Conservation (phyloP, 2,888 invertebrate species). For the Xestoiulus laeticollis region DNA sequence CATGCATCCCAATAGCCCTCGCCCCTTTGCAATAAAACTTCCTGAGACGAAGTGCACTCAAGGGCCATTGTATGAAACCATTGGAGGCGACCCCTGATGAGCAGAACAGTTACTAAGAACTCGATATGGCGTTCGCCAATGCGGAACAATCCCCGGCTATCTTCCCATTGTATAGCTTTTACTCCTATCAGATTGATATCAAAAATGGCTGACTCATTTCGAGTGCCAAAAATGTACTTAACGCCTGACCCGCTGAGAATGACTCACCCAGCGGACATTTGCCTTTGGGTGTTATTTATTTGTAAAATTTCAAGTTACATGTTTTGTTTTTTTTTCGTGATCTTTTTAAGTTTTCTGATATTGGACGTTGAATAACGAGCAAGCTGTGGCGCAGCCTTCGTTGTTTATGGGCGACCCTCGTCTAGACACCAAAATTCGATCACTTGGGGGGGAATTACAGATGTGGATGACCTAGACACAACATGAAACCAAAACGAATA, state of each 20-base stretch:
- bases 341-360: background rate
- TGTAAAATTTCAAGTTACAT: background rate
- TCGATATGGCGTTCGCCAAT: constrained; percentile 6
- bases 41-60: background rate
- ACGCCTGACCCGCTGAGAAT: background rate
- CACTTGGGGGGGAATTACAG: too few species aligned
- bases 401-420: constrained; percentile 13
- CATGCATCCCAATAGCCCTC: background rate
- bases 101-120: constrained; percentile 6
- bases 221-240: background rate
- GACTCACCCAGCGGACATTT: constrained; percentile 4
- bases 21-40: background rate
- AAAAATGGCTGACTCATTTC: constrained; percentile 25
- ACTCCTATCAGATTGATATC: background rate
- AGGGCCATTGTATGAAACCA: background rate
- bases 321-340: background rate
- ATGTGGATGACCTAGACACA: background rate
- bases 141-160: background rate
- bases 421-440: background rate
- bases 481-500: background rate
- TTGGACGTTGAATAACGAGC: background rate
- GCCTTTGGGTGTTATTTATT: background rate
- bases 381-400: background rate
- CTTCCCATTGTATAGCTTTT: background rate
- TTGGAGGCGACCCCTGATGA: background rate